Base-by-base conservation (phyloP, 2,113 vertebrate genomes). In the Malurus cyaneus region DNA sequence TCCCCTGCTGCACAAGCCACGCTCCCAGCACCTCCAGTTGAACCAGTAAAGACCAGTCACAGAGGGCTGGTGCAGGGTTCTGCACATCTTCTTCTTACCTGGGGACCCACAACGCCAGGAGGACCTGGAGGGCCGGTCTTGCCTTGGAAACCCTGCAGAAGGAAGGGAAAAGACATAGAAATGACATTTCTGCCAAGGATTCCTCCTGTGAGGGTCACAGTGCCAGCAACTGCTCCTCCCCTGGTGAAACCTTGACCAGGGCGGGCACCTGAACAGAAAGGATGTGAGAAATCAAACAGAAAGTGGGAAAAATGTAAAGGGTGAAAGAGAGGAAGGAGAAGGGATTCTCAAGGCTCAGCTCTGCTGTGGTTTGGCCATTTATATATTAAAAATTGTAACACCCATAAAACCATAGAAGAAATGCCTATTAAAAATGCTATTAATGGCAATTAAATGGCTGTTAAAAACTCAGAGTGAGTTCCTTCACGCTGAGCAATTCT, bases 61-160 rank as follows among this genome's bases (percentile, higher is more conserved):
- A 21, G 44, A 20, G 3, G 12, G 32, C 17, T 39, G 12, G 12
- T 8, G 29, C 34, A 52, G 31, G 17, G 19, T 39, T 39, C 8
- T 0, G 2, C 52, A 19, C 5, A 5, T 11, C 23, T 3, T 0
- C 32, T 17, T 18, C 98, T 98, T 95, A 99, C 99, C 98, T 99
- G 99, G 81, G 99, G 99, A 77, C 99, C 99, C 2, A 99, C 99
- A 1, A 99, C 99, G 41, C 99, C 99, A 2, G 99, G 99, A 17
- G 99, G 99, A 13, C 99, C 99, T 15, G 99, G 99, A 61, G 99
- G 99, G 57, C 99, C 99, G 0, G 99, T 99, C 98, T 99, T 99
- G 95, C 99, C 99, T 99, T 99, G 99, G 98, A 99, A 99, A 78
- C 99, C 99, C 99, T 99, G 96, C 32, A 3, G 15, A 73, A 87